Percentiles rank a stretch among this genome's conserved stretches.
These are phyloP conservation scores for Nasonovia ribisnigri DNA, from an alignment of 2,888 invertebrate genomes.

Conservation along the genomic window DNA sequence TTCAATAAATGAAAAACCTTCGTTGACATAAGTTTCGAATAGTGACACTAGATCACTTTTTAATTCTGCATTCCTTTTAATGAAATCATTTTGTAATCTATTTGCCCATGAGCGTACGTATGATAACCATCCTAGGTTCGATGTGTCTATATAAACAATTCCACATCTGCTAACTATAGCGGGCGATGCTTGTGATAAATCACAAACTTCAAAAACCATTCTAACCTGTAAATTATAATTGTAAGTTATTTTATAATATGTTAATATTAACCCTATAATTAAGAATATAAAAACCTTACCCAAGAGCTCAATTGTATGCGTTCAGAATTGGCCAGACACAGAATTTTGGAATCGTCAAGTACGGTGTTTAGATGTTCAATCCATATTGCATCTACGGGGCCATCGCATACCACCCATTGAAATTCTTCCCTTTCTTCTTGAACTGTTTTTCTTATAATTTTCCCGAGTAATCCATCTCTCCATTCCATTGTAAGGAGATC, in stretches of 20 bases:
- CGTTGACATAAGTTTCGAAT: constrained; percentile 77
- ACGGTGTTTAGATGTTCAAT: constrained; percentile 98
- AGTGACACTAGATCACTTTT: constrained; percentile 77
- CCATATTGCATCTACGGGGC: constrained; percentile 97
- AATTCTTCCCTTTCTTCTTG: constrained; percentile 79
- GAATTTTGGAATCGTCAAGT: constrained; percentile 94
- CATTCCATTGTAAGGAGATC: constrained; percentile 95
- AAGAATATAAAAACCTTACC: constrained; percentile 73
- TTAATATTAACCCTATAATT: background rate
- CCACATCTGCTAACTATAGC: constrained; percentile 82
- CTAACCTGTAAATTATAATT: constrained; percentile 29
- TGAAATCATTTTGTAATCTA: constrained; percentile 31
- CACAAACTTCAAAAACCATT: constrained; percentile 94
- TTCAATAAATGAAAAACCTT: constrained; percentile 78
- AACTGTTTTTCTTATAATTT: constrained; percentile 78
- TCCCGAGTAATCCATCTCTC: constrained; percentile 89
- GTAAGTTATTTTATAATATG: background rate
- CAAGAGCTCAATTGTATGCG: constrained; percentile 93
- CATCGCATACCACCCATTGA: constrained; percentile 96
- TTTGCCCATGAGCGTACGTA: constrained; percentile 54
- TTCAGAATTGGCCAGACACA: constrained; percentile 86
- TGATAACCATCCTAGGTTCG: constrained; percentile 83
- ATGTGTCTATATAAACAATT: constrained; percentile 95
- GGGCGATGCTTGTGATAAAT: constrained; percentile 91
- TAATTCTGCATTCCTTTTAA: constrained; percentile 72